phyloP scores from a whole-genome alignment of 2,797 vertebrate species.

The Anolis apletophallus region DNA sequence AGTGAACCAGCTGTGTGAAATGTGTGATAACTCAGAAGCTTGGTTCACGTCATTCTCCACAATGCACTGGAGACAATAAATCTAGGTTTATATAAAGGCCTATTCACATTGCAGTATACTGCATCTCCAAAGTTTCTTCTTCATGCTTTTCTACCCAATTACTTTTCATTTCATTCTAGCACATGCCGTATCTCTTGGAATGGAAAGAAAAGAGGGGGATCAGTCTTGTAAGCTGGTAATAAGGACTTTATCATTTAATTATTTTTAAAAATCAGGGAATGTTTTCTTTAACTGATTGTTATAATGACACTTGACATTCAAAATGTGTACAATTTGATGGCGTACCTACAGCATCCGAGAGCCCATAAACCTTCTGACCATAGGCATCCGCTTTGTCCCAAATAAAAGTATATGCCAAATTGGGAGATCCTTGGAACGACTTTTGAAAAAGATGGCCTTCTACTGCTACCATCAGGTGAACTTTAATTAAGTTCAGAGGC shows the following conservation, averaged over 20 bases:
- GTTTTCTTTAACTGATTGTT: constrained; percentile 8
- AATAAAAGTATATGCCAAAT: constrained; percentile 96
- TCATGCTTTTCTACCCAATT: not conserved
- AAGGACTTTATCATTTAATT: not conserved
- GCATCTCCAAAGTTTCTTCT: not conserved
- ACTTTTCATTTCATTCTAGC: not conserved
- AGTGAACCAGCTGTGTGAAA: not conserved
- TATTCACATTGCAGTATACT: not conserved
- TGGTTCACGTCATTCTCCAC: not conserved
- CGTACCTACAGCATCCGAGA: constrained; percentile 95
- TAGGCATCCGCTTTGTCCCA: constrained; percentile 99
- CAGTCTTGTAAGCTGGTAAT: not conserved
- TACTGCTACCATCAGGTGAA: constrained; percentile 97
- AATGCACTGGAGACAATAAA: not conserved
- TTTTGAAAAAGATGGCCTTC: constrained; percentile 99
- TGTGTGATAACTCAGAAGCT: not conserved
- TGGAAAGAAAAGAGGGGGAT: not conserved
- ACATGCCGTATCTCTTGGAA: not conserved
- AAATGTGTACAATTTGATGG: constrained; percentile 45
- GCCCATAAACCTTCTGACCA: constrained; percentile 93
- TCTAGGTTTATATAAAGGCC: not conserved
- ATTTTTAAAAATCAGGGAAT: not conserved
- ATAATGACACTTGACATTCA: not conserved
- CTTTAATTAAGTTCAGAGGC: constrained; percentile 95
- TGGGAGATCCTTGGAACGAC: constrained; percentile 96